Percentiles rank a stretch among this genome's conserved stretches.
Evolutionary conservation across 1,140 invertebrate species (phyloP).

Genomic region (Conopomorpha cramerella): DNA sequence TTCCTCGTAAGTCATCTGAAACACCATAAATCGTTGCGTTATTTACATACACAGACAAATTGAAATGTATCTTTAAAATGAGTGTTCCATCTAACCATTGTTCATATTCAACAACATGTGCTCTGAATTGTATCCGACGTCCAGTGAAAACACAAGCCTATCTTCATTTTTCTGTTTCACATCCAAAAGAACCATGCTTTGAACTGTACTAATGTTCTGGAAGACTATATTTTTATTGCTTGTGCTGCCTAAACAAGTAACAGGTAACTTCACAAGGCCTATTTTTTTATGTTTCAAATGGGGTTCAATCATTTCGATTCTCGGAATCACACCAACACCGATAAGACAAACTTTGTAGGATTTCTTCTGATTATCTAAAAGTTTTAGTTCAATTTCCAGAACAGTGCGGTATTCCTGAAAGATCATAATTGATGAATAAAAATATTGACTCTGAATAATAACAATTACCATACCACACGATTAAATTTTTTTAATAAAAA

Average conservation of each 20-base stretch:
- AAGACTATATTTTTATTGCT: conserved; percentile 24
- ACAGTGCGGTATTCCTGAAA: conserved; percentile 41
- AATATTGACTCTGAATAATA: no score
- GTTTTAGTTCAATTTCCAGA: conserved; percentile 38
- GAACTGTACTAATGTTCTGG: conserved; percentile 33
- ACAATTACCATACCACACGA: no score
- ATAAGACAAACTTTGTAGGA: conserved; percentile 42
- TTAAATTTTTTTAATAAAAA: no score
- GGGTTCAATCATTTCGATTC: conserved; percentile 27
- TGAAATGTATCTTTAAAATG: no score
- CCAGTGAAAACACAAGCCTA: conserved; percentile 33
- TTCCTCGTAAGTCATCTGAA: conserved; percentile 17
- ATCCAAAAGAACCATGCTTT: conserved; percentile 20
- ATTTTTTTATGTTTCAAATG: conserved; percentile 19
- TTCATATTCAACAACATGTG: conserved; percentile 12
- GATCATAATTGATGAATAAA: not conserved
- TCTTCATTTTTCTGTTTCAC: conserved; percentile 15
- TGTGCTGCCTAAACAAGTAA: conserved; percentile 36
- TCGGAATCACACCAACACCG: conserved; percentile 42
- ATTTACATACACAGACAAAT: no score
- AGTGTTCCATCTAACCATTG: conserved; percentile 17
- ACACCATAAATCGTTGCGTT: no score
- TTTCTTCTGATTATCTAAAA: conserved; percentile 34
- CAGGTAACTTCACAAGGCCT: conserved; percentile 22
- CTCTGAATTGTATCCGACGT: conserved; percentile 12